Conservation (phyloP, 2,113 vertebrate genomes). For the Aythya baeri region DNA sequence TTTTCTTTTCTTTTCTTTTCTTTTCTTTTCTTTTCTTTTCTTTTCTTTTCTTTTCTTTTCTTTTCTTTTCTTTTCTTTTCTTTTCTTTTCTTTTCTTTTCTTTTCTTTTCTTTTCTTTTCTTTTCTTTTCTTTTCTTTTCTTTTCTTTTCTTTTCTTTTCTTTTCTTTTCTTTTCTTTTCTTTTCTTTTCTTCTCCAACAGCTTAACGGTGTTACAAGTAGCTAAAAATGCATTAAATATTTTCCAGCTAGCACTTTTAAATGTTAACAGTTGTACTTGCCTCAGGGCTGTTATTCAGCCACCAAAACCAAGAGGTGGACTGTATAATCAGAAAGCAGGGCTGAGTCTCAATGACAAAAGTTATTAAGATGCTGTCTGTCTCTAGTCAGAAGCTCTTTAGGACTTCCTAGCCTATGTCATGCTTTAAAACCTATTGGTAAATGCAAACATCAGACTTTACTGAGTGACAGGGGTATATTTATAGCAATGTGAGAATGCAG, state of each 20-base stretch:
- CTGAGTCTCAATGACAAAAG: not conserved
- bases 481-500: not conserved
- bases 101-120: not conserved
- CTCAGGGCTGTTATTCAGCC: slow-evolving; percentile 46
- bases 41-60: too few relatives aligned
- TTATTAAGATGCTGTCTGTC: not conserved
- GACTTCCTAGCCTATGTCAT: not conserved
- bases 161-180: too few relatives aligned
- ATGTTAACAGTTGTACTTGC: slow-evolving; percentile 50
- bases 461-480: not conserved
- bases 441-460: not conserved
- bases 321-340: not conserved
- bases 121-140: too few relatives aligned
- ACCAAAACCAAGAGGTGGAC: slow-evolving; percentile 30
- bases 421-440: not conserved
- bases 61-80: not conserved
- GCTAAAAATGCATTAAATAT: slow-evolving; percentile 34
- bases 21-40: too few relatives aligned
- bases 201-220: slow-evolving; percentile 39
- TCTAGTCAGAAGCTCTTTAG: not conserved
- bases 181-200: not conserved
- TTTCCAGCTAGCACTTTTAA: slow-evolving; percentile 34
- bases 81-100: too few relatives aligned
- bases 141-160: too few relatives aligned
- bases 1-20: too few relatives aligned